Evolutionary conservation across 2,888 invertebrate genomes (phyloP).

Genomic region (Xestobium rufovillosum): DNA sequence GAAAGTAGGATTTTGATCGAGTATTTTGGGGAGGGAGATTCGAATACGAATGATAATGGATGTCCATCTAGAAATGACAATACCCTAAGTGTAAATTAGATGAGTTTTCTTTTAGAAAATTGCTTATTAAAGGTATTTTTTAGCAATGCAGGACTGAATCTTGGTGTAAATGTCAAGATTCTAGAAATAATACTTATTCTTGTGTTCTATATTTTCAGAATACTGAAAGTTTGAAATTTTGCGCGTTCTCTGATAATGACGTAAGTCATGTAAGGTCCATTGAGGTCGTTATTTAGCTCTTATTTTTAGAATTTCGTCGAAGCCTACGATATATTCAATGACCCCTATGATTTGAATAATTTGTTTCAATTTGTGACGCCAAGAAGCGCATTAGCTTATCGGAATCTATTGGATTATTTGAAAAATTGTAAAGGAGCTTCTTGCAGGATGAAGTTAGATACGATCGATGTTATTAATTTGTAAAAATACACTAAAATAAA

Average conservation of each 20-base stretch:
- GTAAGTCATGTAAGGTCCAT: slow-evolving; percentile 36
- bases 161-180: slow-evolving; percentile 81
- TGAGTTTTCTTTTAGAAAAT: slow-evolving; percentile 7
- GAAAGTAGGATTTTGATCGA: slow-evolving; percentile 57
- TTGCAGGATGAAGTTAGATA: too few species aligned
- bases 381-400: too few species aligned
- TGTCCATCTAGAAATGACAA: slow-evolving; percentile 61
- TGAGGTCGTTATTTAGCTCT: slow-evolving; percentile 16
- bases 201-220: slow-evolving; percentile 64
- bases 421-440: too few species aligned
- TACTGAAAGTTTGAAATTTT: slow-evolving; percentile 53
- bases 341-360: slow-evolving; percentile 68
- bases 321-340: slow-evolving; percentile 63
- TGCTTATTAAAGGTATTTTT: too few species aligned
- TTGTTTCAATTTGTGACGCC: too few species aligned
- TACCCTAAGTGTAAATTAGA: slow-evolving; percentile 50
- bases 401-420: too few species aligned
- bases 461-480: too few species aligned
- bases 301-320: slow-evolving; percentile 61
- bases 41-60: slow-evolving; percentile 46
- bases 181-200: slow-evolving; percentile 72
- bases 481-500: too few species aligned
- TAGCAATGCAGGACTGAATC: too few species aligned
- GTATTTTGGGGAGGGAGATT: slow-evolving; percentile 70
- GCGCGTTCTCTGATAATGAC: slow-evolving; percentile 52